Evolutionary conservation across 1,140 invertebrate genomes (phyloP).

Genomic region (Papilio polytes): DNA sequence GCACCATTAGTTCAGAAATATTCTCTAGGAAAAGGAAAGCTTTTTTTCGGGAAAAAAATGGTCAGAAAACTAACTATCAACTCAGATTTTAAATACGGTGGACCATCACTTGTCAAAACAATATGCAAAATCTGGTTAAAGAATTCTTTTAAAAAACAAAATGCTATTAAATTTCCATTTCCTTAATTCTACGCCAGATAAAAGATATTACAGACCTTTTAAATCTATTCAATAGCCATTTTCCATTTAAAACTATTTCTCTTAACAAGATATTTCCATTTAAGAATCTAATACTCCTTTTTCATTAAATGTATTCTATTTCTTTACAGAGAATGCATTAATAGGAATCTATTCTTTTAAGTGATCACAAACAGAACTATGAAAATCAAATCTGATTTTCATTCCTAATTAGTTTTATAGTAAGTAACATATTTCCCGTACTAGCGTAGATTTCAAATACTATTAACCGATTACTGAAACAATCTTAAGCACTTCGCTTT

Average conservation of each 20-base stretch:
- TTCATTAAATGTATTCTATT: background rate
- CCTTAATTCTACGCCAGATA: background rate
- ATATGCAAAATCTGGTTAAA: background rate
- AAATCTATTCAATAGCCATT: background rate
- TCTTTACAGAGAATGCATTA: too few species aligned
- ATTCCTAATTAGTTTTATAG: too few species aligned
- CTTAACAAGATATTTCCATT: conserved; percentile 17
- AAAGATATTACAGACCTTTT: conserved; percentile 8
- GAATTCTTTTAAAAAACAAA: background rate
- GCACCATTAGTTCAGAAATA: conserved; percentile 4
- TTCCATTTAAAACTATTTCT: conserved; percentile 21
- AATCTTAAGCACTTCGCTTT: too few species aligned
- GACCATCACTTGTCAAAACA: too few species aligned
- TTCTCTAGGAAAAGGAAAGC: background rate
- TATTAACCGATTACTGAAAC: too few species aligned
- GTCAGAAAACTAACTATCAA: too few species aligned
- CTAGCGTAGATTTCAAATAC: too few species aligned
- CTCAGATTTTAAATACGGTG: too few species aligned
- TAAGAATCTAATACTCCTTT: background rate
- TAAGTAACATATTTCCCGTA: too few species aligned
- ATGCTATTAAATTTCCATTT: background rate
- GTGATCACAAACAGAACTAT: background rate
- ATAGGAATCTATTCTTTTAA: too few species aligned
- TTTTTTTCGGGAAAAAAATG: background rate
- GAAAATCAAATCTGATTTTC: background rate